phyloP scores from a whole-genome alignment of 1,140 invertebrate genomes.

The Probaryconus sp. region DNA sequence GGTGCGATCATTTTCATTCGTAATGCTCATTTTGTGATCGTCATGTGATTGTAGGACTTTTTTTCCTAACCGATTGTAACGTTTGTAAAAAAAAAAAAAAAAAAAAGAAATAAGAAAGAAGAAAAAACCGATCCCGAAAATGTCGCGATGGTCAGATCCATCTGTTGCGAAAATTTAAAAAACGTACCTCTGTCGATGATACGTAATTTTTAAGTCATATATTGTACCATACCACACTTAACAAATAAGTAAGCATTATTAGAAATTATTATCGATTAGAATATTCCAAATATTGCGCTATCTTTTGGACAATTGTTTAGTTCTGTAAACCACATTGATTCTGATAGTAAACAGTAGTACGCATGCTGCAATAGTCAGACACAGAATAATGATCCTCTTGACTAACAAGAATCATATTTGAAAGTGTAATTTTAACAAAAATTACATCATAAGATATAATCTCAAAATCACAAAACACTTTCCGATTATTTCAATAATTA shows the following conservation, averaged over 20 bases:
- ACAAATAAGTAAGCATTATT: slow-evolving; percentile 69
- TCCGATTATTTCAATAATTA: too few relatives aligned
- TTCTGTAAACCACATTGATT: too few relatives aligned
- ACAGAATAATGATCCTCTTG: too few relatives aligned
- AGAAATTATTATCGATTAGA: slow-evolving; percentile 65
- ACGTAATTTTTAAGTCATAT: slow-evolving; percentile 73
- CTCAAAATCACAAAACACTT: too few relatives aligned
- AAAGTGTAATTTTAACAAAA: too few relatives aligned
- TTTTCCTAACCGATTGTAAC: slow-evolving; percentile 29
- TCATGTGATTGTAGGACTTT: slow-evolving; percentile 49
- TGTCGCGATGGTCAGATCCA: not conserved
- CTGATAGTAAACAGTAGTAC: too few relatives aligned
- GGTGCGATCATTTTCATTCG: slow-evolving; percentile 46
- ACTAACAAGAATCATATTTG: too few relatives aligned
- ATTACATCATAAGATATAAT: too few relatives aligned
- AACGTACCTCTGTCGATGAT: slow-evolving; percentile 68
- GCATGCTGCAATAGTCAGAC: too few relatives aligned
- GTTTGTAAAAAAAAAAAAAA: slow-evolving; percentile 41
- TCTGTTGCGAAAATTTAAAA: slow-evolving; percentile 2
- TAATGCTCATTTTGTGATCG: slow-evolving; percentile 56
- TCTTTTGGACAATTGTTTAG: not conserved
- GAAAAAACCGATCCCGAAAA: not conserved
- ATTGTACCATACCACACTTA: slow-evolving; percentile 74
- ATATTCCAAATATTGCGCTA: slow-evolving; percentile 30
- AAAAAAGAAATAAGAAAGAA: not conserved